These are phyloP conservation scores for Apaloderma vittatum DNA, from an alignment of 2,113 vertebrate species.

Conservation along the genomic window DNA sequence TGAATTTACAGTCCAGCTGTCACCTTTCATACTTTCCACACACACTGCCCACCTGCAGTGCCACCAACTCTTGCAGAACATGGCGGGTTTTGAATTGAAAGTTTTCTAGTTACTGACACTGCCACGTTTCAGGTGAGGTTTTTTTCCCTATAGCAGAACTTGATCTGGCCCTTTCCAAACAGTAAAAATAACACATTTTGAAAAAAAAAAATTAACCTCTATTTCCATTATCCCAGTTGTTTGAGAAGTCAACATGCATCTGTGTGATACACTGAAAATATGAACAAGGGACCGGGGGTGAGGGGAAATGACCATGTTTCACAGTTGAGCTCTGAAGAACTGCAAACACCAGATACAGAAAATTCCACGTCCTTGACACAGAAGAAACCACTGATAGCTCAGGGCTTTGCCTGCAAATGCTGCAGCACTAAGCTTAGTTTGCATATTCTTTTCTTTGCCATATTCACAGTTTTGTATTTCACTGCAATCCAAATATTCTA, in stretches of 20 bases:
- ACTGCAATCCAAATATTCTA: not conserved
- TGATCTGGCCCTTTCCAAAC: not conserved
- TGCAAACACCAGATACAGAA: not conserved
- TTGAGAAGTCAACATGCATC: not conserved
- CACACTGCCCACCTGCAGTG: not conserved
- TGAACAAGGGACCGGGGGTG: not conserved
- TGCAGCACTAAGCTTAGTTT: not conserved
- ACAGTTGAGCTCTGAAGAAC: not conserved
- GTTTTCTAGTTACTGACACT: not conserved
- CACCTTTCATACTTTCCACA: constrained; percentile 9
- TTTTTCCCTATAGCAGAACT: not conserved
- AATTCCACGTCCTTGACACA: not conserved
- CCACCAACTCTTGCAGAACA: constrained; percentile 10
- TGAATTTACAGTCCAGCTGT: constrained; percentile 33
- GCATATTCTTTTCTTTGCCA: not conserved
- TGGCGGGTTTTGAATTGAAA: not conserved
- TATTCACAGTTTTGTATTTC: not conserved
- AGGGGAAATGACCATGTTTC: not conserved
- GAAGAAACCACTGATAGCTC: not conserved
- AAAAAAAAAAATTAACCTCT: not conserved
- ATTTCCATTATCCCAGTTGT: not conserved
- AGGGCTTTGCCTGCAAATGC: not conserved
- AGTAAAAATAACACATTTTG: not conserved
- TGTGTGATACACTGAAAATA: not conserved
- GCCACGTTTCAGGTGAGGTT: not conserved